Conservation (phyloP, 2,797 vertebrate genomes). For the Clarias platycephalus region DNA sequence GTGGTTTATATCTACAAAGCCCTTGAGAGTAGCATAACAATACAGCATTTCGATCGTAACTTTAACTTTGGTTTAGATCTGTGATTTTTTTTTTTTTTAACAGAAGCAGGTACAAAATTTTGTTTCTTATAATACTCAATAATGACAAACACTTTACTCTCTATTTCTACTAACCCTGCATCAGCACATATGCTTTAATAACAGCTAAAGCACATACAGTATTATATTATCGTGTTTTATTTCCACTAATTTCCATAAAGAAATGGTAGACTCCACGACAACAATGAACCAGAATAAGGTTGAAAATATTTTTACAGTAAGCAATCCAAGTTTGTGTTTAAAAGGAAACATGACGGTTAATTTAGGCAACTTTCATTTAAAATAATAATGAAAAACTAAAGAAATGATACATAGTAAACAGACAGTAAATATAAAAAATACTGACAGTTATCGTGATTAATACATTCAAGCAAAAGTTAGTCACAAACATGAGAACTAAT, state of each 20-base stretch:
- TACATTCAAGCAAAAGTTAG: slow-evolving; percentile 6
- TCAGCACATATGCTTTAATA: not conserved
- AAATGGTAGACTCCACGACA: not conserved
- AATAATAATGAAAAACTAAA: too few species aligned
- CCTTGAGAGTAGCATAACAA: not conserved
- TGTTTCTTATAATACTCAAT: not conserved
- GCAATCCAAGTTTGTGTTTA: not conserved
- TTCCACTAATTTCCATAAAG: not conserved
- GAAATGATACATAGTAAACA: not conserved
- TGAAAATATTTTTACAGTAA: not conserved
- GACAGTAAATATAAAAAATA: slow-evolving; percentile 4
- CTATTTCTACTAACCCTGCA: not conserved
- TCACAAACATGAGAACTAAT: not conserved
- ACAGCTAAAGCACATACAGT: not conserved
- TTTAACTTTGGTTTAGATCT: not conserved
- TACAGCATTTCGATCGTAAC: not conserved
- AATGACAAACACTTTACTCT: not conserved
- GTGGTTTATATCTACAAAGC: not conserved
- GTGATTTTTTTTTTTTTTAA: not conserved
- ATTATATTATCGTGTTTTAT: not conserved
- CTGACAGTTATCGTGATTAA: not conserved
- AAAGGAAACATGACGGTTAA: not conserved
- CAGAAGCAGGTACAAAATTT: not conserved
- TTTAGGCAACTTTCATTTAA: not conserved
- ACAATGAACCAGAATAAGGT: not conserved